Evolutionary conservation across 2,113 vertebrate species (phyloP), one percentile per base, ranked within the genome.

Genomic region (Ciconia maguari): DNA sequence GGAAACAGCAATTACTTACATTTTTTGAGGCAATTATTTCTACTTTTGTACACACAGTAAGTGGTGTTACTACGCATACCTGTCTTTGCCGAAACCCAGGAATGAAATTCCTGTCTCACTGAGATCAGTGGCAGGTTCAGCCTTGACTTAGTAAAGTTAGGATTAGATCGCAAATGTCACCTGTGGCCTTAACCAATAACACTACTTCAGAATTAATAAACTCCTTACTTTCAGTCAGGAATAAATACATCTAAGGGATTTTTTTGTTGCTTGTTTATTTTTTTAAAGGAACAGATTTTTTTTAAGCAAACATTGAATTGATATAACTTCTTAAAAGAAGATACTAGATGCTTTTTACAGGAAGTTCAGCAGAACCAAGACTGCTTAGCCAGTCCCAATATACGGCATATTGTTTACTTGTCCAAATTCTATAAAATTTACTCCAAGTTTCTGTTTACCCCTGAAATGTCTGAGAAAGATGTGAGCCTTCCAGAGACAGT

Each of bases 61-160:
- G 25, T 7, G 27, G 41, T 12, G 10, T 22, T 62, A 57, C 48
- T 24, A 54, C 2, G 3, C 30, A 4, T 10, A 34, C 0, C 2
- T 16, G n/a, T 34, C 52, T 36, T 5, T 77, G 79, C 54, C 36
- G 49, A 91, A 69, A 69, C 18, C 54, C 38, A 46, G 49, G 75
- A 58, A n/a, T 10, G 11, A 44, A 55, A 60, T 17, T 29, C 46
- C 41, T 44, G 48, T 19, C 77, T 46, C 3, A 0, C 46, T 0
- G 1, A 87, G 19, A 68, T 26, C 49, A 32, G 55, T 19, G 58
- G 48, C 55, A 52, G 26, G 44, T 58, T 93, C 65, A 52, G 10
- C 36, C 46, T 16, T 46, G 41, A 41, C 26, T 25, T n/a, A 16
- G 29, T 19, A 6, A 70, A 58, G 58, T 26, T 20, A 34, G 24